phyloP scores from a whole-genome alignment of 2,888 invertebrate genomes.

The Neocrepidodera transversa region DNA sequence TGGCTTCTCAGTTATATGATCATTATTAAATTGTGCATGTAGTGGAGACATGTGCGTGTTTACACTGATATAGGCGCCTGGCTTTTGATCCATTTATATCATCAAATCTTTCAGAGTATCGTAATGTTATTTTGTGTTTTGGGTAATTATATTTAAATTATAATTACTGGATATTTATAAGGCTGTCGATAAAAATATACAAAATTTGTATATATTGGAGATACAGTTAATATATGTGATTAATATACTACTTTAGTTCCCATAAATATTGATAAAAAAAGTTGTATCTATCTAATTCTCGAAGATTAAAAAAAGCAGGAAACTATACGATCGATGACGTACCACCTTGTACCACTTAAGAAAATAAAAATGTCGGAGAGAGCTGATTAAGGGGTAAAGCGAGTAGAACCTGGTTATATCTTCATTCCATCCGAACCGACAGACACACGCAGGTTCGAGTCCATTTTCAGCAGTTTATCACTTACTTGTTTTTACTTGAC shows the following conservation, averaged over 20 bases:
- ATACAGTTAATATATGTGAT: too few relatives aligned
- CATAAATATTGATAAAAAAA: too few relatives aligned
- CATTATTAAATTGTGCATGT: background rate
- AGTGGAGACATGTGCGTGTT: background rate
- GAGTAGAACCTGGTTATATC: slow-evolving; percentile 54
- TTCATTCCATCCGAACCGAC: slow-evolving; percentile 55
- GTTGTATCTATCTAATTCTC: too few relatives aligned
- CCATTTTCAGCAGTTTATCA: slow-evolving; percentile 62
- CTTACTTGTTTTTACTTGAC: slow-evolving; percentile 61
- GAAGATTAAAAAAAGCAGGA: background rate
- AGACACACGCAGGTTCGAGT: slow-evolving; percentile 58
- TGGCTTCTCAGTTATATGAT: background rate
- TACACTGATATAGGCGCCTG: too few relatives aligned
- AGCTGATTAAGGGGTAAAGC: slow-evolving; percentile 42
- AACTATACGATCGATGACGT: slow-evolving; percentile 44
- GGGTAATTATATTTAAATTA: too few relatives aligned
- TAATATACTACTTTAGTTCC: too few relatives aligned
- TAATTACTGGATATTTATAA: too few relatives aligned
- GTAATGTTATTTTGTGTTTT: too few relatives aligned
- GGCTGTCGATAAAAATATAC: too few relatives aligned
- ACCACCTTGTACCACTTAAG: slow-evolving; percentile 48
- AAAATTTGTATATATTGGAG: too few relatives aligned
- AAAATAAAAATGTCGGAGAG: slow-evolving; percentile 27
- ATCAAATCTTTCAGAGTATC: too few relatives aligned
- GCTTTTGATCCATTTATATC: too few relatives aligned